Base-by-base conservation (phyloP, 2,888 invertebrate species). In the Synergus umbraculus region DNA sequence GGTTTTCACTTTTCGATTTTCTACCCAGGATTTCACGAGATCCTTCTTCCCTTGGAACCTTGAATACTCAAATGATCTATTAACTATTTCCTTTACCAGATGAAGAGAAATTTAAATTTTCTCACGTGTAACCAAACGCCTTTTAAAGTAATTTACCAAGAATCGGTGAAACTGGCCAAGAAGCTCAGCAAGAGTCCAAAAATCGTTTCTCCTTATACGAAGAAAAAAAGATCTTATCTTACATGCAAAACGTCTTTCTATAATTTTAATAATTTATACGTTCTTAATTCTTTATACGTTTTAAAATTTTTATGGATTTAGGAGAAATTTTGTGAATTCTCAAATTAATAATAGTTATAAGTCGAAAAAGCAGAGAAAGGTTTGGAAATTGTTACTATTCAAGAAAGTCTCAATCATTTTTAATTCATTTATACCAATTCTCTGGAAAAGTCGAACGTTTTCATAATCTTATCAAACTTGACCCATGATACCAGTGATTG, bases 1-100 rank as follows among this genome's bases (percentile, higher is more conserved):
- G n/a, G 54, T 73, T 73, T 73, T 73, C 73, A 54, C 73, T 73
- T 54, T 54, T 73, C 54, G 49, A 49, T 73, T 73, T 73, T 73
- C 73, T 73, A 41, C n/a, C 54, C 49, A 73, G 37, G 73, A 73
- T 54, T 73, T 54, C 73, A 73, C 15, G 73, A 37, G 73, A 37
- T 73, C 29, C 73, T 54, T 73, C 37, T 54, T 69, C 22, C 12
- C 73, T 29, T 29, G 41, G 37, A 73, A 73, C 49, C 49, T 49
- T 69, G 46, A 69, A 73, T 73, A 37, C n/a, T 54, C 41, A 29
- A 73, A 49, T 37, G 54, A 49, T 73, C 15, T 46, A 73, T 37
- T 54, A 54, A 54, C 54, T 49, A 37, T 54, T 73, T 73, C 46
- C 73, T 54, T 22, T 37, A 37, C 37, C 46, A 49, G 9, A 29